Percentiles rank a stretch among this genome's conserved stretches.
Evolutionary conservation across 2,113 vertebrate species (phyloP).

Genomic region (Phyllostomus discolor): DNA sequence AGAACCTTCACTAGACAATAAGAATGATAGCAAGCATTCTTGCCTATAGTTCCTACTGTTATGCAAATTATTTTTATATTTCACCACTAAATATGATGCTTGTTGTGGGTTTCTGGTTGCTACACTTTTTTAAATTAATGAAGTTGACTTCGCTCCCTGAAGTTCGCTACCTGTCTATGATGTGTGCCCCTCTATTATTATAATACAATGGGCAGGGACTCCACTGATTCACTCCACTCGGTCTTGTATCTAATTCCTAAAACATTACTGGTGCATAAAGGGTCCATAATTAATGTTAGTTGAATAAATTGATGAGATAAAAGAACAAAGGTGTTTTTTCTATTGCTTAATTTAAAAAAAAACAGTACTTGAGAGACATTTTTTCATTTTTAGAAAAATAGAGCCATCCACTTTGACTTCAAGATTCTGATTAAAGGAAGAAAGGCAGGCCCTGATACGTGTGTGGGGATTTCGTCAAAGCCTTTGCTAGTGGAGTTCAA

Average conservation of each 20-base stretch:
- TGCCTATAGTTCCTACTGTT: neutral
- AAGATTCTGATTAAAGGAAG: neutral
- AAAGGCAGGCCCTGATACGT: neutral
- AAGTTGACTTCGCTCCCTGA: neutral
- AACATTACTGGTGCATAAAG: neutral
- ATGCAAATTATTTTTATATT: neutral
- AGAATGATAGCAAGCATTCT: neutral
- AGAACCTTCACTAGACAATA: neutral
- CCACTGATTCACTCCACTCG: neutral
- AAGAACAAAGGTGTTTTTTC: neutral
- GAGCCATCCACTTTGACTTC: neutral
- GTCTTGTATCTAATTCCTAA: neutral
- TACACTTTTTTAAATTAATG: neutral
- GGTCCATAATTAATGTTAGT: neutral
- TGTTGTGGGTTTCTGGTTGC: neutral
- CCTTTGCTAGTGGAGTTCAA: neutral
- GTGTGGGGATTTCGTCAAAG: neutral
- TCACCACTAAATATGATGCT: neutral
- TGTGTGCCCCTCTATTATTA: neutral
- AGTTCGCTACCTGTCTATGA: neutral
- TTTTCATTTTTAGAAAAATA: constrained; percentile 20
- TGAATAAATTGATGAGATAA: neutral
- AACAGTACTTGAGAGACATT: neutral
- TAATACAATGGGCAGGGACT: neutral
- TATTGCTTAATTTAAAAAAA: neutral